A percentile compares a stretch with the other conserved stretches of the same genome.
phyloP scores from a whole-genome alignment of 2,113 vertebrate species.

The Panthera tigris region DNA sequence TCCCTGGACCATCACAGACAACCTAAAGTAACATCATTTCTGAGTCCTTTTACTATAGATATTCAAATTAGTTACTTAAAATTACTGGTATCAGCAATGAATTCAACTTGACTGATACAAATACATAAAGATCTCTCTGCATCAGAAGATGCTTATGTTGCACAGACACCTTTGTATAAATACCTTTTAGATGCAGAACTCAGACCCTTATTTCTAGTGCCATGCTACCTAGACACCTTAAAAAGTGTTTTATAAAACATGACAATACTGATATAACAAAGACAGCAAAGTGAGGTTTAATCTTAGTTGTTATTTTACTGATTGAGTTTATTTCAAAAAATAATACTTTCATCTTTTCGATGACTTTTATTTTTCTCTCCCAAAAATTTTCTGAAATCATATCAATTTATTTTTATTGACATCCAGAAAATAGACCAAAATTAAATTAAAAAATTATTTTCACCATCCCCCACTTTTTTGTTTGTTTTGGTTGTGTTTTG shows the following conservation, averaged over 20 bases:
- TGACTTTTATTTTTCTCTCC: background rate
- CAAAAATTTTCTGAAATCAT: background rate
- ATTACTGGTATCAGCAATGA: background rate
- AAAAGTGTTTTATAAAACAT: background rate
- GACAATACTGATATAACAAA: background rate
- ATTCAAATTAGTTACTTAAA: slow-evolving; percentile 21
- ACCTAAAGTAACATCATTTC: background rate
- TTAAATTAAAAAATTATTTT: background rate
- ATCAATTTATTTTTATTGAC: background rate
- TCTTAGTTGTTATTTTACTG: background rate
- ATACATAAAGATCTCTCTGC: background rate
- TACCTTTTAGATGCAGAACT: background rate
- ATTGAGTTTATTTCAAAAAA: background rate
- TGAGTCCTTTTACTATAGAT: background rate
- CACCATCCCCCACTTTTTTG: background rate
- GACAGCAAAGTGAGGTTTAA: background rate
- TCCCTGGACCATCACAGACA: background rate
- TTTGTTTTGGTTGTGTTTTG: background rate
- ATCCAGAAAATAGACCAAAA: accelerated
- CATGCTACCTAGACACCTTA: background rate
- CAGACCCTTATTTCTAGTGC: background rate
- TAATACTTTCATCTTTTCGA: background rate
- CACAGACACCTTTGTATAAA: background rate
- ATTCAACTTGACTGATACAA: background rate
- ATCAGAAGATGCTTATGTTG: background rate